Evolutionary conservation across 2,797 vertebrate species (phyloP).

Genomic region (Lagodon rhomboides): DNA sequence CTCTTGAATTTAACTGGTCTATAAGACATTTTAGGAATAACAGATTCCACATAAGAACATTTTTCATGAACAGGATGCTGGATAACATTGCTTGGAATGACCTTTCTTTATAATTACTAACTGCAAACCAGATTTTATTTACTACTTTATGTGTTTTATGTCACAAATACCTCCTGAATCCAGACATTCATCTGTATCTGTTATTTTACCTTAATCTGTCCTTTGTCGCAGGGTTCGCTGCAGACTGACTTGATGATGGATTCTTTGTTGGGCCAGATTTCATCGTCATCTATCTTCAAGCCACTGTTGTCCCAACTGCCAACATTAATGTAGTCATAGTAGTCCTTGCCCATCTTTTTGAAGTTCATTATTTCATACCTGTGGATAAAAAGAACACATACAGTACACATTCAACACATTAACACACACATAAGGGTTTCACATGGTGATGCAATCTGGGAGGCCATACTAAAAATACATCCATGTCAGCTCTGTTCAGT

Average conservation of each 20-base stretch:
- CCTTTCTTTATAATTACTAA: neutral
- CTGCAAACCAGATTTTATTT: neutral
- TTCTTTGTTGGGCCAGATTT: constrained; percentile 95
- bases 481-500: neutral
- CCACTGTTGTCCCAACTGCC: constrained; percentile 98
- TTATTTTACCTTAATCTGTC: constrained; percentile 93
- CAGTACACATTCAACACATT: neutral
- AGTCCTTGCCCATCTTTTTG: constrained; percentile 98
- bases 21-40: neutral
- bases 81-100: neutral
- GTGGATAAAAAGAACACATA: constrained; percentile 34
- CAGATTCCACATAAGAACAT: neutral
- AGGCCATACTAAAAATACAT: neutral
- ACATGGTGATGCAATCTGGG: too few relatives aligned
- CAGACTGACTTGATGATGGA: constrained; percentile 95
- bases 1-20: neutral
- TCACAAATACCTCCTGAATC: neutral
- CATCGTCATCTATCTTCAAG: constrained; percentile 95
- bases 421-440: neutral
- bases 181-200: neutral
- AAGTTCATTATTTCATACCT: constrained; percentile 99
- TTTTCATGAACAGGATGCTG: neutral
- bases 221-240: constrained; percentile 97
- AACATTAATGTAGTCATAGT: constrained; percentile 96
- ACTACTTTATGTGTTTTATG: neutral